A percentile compares a stretch with the other conserved stretches of the same genome.
Evolutionary conservation across 2,888 invertebrate genomes (phyloP).

Genomic region (Morpho achilles): DNA sequence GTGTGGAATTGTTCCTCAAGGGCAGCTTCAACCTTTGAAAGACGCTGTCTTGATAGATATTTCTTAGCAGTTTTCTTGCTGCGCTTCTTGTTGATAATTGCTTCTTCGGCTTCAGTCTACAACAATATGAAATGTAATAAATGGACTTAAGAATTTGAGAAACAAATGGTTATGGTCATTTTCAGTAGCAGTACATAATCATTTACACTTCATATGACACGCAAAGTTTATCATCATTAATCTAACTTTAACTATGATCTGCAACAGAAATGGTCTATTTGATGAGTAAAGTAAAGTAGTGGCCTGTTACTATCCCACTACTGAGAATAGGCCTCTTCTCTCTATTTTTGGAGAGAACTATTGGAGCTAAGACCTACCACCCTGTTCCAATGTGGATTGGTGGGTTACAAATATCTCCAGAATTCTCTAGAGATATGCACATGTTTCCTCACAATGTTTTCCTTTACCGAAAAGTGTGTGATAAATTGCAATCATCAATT

Average conservation of each 20-base stretch:
- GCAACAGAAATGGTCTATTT: too few relatives aligned
- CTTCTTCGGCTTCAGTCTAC: conserved; percentile 96
- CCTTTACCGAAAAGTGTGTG: too few relatives aligned
- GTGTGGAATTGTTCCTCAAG: conserved; percentile 98
- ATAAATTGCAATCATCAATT: too few relatives aligned
- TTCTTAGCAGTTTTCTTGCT: conserved; percentile 96
- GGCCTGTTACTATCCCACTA: too few relatives aligned
- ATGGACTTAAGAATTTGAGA: neutral
- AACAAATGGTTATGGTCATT: neutral
- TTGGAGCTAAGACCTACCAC: too few relatives aligned
- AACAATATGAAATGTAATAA: conserved; percentile 33
- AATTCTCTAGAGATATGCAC: too few relatives aligned
- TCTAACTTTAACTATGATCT: neutral
- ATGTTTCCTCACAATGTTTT: too few relatives aligned
- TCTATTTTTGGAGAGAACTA: too few relatives aligned
- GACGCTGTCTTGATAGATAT: conserved; percentile 94
- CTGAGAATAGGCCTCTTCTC: too few relatives aligned
- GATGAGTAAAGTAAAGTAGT: too few relatives aligned
- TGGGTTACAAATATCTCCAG: too few relatives aligned
- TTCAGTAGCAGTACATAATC: conserved; percentile 25
- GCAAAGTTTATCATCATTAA: conserved; percentile 68
- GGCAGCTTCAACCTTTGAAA: conserved; percentile 94
- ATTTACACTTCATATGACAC: conserved; percentile 77
- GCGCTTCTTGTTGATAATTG: conserved; percentile 94
- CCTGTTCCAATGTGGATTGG: too few relatives aligned